Conservation (phyloP, 2,888 invertebrate species). For the Andrena hattorfiana region DNA sequence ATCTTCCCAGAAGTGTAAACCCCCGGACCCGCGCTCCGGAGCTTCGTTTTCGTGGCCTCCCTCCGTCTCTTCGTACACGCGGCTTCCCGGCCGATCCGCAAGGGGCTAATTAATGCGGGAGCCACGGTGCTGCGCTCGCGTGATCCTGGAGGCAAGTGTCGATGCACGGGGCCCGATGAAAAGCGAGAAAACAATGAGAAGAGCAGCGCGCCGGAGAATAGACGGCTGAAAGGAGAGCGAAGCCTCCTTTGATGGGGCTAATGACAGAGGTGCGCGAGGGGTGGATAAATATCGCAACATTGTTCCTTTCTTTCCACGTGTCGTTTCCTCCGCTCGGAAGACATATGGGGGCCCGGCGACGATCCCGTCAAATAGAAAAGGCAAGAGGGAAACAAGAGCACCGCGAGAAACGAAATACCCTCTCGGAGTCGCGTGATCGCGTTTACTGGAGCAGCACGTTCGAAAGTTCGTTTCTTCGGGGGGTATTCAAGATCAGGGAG, state of each 20-base stretch:
- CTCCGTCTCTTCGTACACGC: not conserved
- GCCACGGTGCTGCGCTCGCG: conserved; percentile 38
- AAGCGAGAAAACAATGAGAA: conserved; percentile 32
- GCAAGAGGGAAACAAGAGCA: not conserved
- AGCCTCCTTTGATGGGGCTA: not conserved
- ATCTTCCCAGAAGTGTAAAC: conserved; percentile 85
- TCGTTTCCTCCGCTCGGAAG: not conserved
- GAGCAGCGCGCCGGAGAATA: not conserved
- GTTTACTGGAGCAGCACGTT: conserved; percentile 25
- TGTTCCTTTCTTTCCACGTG: not conserved
- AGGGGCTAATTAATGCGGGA: conserved; percentile 79
- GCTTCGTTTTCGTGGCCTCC: conserved; percentile 20
- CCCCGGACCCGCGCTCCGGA: conserved; percentile 59
- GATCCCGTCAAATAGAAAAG: not conserved
- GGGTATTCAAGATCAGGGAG: conserved; percentile 42
- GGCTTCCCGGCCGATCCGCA: conserved; percentile 25
- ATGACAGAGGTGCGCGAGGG: conserved; percentile 15
- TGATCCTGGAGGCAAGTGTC: conserved; percentile 25
- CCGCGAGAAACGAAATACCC: not conserved
- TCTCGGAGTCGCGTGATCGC: conserved; percentile 63
- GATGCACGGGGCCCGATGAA: conserved; percentile 29
- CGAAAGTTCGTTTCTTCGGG: conserved; percentile 57
- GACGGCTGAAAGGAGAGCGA: not conserved
- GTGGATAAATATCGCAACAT: not conserved
- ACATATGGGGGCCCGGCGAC: conserved; percentile 12